Percentiles rank a stretch among this genome's conserved stretches.
phyloP scores from a whole-genome alignment of 92 coral and sea anemone genomes.

The Plumapathes pennacea region DNA sequence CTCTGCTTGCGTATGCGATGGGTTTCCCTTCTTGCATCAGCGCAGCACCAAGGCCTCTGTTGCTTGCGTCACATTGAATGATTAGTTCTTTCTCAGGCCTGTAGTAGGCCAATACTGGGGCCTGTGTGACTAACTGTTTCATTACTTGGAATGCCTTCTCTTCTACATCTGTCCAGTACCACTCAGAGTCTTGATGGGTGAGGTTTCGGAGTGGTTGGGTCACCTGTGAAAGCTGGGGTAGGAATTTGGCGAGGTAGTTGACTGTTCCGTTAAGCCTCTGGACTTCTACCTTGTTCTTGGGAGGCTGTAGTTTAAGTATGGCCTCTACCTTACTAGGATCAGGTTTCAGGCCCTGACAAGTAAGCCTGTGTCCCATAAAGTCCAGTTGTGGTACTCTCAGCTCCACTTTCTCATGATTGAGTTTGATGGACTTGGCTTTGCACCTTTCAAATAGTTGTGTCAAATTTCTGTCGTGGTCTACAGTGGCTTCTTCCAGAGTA shows the following conservation, averaged over 20 bases:
- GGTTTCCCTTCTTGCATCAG: slow-evolving; percentile 14
- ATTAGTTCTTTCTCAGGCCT: slow-evolving; percentile 1
- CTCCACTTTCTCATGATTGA: slow-evolving; percentile 12
- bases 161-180: slow-evolving; percentile 2
- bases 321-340: too few species aligned
- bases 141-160: slow-evolving; percentile 3
- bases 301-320: slow-evolving; percentile 7
- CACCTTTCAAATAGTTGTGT: slow-evolving; percentile 6
- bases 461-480: slow-evolving; percentile 4
- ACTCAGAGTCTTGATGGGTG: neutral
- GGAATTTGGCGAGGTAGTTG: slow-evolving; percentile 5
- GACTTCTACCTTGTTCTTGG: slow-evolving; percentile 1
- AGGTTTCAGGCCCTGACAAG: neutral
- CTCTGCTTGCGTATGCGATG: slow-evolving; percentile 14
- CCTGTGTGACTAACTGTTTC: slow-evolving; percentile 3
- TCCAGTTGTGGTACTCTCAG: slow-evolving; percentile 7
- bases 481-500: too few species aligned
- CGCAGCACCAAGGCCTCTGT: slow-evolving; percentile 12
- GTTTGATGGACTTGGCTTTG: slow-evolving; percentile 4
- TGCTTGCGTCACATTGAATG: slow-evolving; percentile 14
- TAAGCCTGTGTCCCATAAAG: slow-evolving; percentile 14
- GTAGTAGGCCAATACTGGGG: slow-evolving; percentile 8
- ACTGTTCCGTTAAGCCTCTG: slow-evolving; percentile 20
- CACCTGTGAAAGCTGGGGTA: slow-evolving; percentile 4
- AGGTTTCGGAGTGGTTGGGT: slow-evolving; percentile 10